phyloP scores from a whole-genome alignment of 2,888 invertebrate species.

The Hemistola chrysoprasaria region DNA sequence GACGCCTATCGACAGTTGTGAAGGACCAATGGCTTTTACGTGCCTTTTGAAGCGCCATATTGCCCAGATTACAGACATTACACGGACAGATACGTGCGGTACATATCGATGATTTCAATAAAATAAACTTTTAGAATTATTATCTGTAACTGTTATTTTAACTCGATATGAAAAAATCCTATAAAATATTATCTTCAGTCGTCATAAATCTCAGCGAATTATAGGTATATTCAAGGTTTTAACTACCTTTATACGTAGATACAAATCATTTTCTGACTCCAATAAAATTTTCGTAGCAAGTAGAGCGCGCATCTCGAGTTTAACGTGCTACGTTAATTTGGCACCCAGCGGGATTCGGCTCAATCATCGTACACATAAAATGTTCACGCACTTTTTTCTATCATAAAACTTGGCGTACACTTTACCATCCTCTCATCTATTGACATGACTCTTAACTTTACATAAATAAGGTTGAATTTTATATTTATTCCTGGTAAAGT shows the following conservation, averaged over 20 bases:
- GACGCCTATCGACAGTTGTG: too few species aligned
- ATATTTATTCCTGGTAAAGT: neutral
- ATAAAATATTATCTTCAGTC: too few species aligned
- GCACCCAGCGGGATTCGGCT: conserved; percentile 42
- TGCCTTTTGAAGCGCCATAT: too few species aligned
- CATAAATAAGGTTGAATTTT: conserved; percentile 21
- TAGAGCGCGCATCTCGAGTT: conserved; percentile 19
- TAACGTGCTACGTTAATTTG: conserved; percentile 42
- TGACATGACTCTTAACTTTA: conserved; percentile 13
- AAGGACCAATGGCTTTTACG: too few species aligned
- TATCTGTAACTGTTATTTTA: too few species aligned
- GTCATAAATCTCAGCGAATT: too few species aligned
- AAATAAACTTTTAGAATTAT: too few species aligned
- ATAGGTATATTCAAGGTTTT: too few species aligned
- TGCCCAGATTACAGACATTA: too few species aligned
- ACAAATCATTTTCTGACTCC: conserved; percentile 13
- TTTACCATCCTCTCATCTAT: conserved; percentile 7
- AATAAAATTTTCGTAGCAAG: conserved; percentile 24
- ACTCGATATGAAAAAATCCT: too few species aligned
- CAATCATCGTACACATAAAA: conserved; percentile 46
- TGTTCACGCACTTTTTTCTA: conserved; percentile 36
- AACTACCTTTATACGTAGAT: neutral
- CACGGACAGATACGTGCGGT: too few species aligned
- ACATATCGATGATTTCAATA: too few species aligned
- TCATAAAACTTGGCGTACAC: conserved; percentile 27